A percentile compares a stretch with the other conserved stretches of the same genome.
phyloP scores from a whole-genome alignment of 2,797 vertebrate species.

The Bovichtus diacanthus region DNA sequence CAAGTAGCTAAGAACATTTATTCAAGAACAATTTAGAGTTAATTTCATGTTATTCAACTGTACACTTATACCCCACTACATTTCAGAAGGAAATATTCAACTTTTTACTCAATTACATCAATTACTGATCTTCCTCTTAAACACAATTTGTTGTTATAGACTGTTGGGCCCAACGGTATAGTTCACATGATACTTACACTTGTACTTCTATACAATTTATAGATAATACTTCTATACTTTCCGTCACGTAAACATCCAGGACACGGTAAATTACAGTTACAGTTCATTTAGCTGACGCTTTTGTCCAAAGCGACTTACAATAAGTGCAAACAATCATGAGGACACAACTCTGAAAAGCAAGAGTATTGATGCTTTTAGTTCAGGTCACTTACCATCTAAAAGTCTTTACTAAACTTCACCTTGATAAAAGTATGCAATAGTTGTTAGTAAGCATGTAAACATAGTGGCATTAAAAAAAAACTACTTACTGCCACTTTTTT shows the following conservation, averaged over 20 bases:
- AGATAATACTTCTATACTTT: not conserved
- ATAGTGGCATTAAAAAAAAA: not conserved
- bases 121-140: not conserved
- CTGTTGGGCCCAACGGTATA: not conserved
- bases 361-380: not conserved
- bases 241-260: not conserved
- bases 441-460: not conserved
- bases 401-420: not conserved
- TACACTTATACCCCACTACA: not conserved
- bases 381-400: not conserved
- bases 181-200: not conserved
- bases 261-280: not conserved
- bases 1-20: not conserved
- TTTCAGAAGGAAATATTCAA: not conserved
- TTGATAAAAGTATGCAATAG: not conserved
- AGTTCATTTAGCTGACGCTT: too few relatives aligned
- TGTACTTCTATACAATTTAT: not conserved
- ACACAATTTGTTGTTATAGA: not conserved
- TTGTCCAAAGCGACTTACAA: too few relatives aligned
- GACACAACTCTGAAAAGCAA: too few relatives aligned
- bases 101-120: not conserved
- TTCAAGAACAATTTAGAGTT: not conserved
- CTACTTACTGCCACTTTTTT: slow-evolving; percentile 6
- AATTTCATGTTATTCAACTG: not conserved
- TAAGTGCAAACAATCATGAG: too few relatives aligned